A percentile compares a stretch with the other conserved stretches of the same genome.
Evolutionary conservation across 2,113 vertebrate species (phyloP).

Genomic region (Procavia capensis): DNA sequence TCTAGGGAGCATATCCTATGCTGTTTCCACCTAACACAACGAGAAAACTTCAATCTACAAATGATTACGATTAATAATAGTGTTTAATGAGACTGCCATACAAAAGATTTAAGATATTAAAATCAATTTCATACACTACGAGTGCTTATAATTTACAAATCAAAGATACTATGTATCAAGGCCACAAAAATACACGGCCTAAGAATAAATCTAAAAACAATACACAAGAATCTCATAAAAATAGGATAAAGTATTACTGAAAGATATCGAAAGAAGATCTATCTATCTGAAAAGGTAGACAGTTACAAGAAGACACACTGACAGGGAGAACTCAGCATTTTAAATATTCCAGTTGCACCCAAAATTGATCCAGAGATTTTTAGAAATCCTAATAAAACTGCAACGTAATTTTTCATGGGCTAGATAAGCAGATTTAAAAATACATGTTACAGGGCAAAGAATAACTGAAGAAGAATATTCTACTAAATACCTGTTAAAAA

Average conservation of each 20-base stretch:
- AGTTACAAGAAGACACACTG: not conserved
- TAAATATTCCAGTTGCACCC: not conserved
- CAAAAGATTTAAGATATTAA: not conserved
- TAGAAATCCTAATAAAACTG: not conserved
- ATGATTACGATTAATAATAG: not conserved
- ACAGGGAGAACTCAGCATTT: not conserved
- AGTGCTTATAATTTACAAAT: not conserved
- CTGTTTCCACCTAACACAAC: not conserved
- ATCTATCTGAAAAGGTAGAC: not conserved
- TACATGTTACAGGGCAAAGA: not conserved
- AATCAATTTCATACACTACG: not conserved
- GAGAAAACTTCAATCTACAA: not conserved
- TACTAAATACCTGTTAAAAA: not conserved
- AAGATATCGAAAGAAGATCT: not conserved
- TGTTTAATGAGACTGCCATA: not conserved
- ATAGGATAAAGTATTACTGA: not conserved
- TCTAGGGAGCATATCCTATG: not conserved
- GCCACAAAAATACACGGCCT: not conserved
- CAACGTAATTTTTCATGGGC: not conserved
- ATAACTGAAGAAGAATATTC: not conserved
- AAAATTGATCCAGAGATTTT: not conserved
- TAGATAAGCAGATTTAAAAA: conserved; percentile 8
- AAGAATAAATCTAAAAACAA: conserved; percentile 2
- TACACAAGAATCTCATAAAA: not conserved
- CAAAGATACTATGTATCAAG: not conserved